These are phyloP conservation scores for Meiosimyza decipiens DNA, from an alignment of 2,888 invertebrate species.

Conservation along the genomic window DNA sequence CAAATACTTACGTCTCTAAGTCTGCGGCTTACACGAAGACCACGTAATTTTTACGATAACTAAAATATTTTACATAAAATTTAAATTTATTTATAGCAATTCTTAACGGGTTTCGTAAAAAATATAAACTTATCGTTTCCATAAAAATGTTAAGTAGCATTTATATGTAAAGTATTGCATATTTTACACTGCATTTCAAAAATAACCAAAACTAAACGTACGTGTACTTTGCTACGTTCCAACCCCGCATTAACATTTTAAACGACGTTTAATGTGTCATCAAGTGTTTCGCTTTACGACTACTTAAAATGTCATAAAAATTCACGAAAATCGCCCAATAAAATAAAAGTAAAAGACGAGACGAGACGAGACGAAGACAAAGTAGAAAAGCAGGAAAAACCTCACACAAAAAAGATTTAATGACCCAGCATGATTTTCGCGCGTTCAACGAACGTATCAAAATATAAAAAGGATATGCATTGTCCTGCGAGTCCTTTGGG, in stretches of 20 bases:
- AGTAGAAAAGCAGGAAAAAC: constrained; percentile 1
- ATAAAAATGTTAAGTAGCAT: too few relatives aligned
- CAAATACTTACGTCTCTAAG: too few relatives aligned
- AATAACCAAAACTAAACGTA: too few relatives aligned
- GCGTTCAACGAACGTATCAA: neutral
- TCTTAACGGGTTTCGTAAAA: too few relatives aligned
- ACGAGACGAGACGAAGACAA: constrained; percentile 14
- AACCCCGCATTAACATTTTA: constrained; percentile 58
- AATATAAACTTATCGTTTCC: too few relatives aligned
- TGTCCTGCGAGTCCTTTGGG: constrained; percentile 32
- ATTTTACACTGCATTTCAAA: too few relatives aligned
- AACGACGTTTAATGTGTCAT: constrained; percentile 63
- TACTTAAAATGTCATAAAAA: constrained; percentile 64
- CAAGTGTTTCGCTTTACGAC: constrained; percentile 64
- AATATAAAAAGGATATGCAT: constrained; percentile 9
- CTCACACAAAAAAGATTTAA: constrained; percentile 53
- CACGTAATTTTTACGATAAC: too few relatives aligned
- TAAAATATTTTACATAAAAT: too few relatives aligned
- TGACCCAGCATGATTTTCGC: constrained; percentile 60
- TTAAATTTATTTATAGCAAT: too few relatives aligned
- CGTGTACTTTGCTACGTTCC: neutral
- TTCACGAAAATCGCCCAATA: constrained; percentile 47
- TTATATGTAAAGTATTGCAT: too few relatives aligned
- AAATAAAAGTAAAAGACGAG: constrained; percentile 48
- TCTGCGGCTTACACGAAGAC: too few relatives aligned